phyloP scores from a whole-genome alignment of 2,888 invertebrate genomes.

The Rhamphomyia laevipes region DNA sequence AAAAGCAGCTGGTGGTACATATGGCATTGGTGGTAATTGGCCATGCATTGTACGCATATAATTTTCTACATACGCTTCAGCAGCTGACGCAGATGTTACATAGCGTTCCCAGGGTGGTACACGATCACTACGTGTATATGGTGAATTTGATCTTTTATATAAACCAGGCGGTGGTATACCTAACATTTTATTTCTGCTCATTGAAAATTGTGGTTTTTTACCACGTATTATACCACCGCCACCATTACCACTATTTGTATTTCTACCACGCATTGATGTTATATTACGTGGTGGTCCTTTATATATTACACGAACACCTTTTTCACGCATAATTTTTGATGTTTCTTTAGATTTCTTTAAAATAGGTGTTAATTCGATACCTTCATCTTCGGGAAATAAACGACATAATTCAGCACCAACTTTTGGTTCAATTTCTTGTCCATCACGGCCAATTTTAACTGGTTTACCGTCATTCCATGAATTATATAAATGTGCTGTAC shows the following conservation, averaged over 20 bases:
- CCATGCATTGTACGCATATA: conserved; percentile 84
- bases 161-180: conserved; percentile 27
- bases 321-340: conserved; percentile 48
- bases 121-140: conserved; percentile 43
- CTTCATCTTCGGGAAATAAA: conserved; percentile 85
- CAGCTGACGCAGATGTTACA: conserved; percentile 51
- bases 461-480: conserved; percentile 98
- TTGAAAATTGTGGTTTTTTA: conserved; percentile 51
- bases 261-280: conserved; percentile 32
- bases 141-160: conserved; percentile 44
- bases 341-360: conserved; percentile 76
- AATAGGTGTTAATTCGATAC: conserved; percentile 80
- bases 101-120: conserved; percentile 52
- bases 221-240: conserved; percentile 37
- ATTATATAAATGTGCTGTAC: conserved; percentile 87
- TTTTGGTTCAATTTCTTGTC: conserved; percentile 93
- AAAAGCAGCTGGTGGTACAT: conserved; percentile 57
- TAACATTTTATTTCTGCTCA: conserved; percentile 50
- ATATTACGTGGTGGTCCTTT: conserved; percentile 43
- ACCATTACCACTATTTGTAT: conserved; percentile 37
- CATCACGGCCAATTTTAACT: conserved; percentile 98
- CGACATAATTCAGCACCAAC: conserved; percentile 87
- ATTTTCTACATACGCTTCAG: conserved; percentile 80
- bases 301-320: conserved; percentile 34
- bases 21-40: conserved; percentile 73